Evolutionary conservation across 2,797 vertebrate species (phyloP).

Genomic region (Pempheris klunzingeri): DNA sequence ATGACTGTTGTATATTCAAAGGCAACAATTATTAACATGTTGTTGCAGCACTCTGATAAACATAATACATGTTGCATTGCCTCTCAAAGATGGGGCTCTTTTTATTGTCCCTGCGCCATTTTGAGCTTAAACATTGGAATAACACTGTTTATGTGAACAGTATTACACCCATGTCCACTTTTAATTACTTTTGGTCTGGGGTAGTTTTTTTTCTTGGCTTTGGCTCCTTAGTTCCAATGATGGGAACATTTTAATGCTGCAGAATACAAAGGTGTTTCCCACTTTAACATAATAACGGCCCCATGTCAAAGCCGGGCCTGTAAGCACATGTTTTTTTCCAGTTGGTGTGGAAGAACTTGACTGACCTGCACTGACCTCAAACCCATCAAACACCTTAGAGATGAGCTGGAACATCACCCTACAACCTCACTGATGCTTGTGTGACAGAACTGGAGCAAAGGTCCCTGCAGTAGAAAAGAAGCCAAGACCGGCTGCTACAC

Average conservation of each 20-base stretch:
- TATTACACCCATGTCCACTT: neutral
- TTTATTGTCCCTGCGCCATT: too few species aligned
- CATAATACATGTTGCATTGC: too few species aligned
- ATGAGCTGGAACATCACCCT: neutral
- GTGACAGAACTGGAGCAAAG: neutral
- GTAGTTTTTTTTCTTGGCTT: neutral
- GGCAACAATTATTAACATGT: too few species aligned
- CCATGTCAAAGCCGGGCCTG: neutral
- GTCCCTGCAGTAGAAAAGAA: neutral
- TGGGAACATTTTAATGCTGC: neutral
- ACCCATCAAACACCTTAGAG: neutral
- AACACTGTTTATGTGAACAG: too few species aligned
- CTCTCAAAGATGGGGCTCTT: neutral
- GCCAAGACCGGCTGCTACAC: too few species aligned
- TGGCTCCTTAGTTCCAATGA: neutral
- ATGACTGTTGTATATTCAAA: too few species aligned
- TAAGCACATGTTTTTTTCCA: neutral
- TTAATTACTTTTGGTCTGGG: neutral
- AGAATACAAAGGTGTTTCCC: neutral
- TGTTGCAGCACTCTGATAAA: too few species aligned
- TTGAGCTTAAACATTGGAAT: too few species aligned
- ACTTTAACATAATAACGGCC: neutral
- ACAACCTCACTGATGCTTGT: neutral
- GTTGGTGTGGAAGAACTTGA: neutral
- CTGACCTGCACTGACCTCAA: neutral